Percentiles rank a stretch among this genome's conserved stretches.
Conservation (phyloP, 2,113 vertebrate genomes). For the Suncus etruscus region DNA sequence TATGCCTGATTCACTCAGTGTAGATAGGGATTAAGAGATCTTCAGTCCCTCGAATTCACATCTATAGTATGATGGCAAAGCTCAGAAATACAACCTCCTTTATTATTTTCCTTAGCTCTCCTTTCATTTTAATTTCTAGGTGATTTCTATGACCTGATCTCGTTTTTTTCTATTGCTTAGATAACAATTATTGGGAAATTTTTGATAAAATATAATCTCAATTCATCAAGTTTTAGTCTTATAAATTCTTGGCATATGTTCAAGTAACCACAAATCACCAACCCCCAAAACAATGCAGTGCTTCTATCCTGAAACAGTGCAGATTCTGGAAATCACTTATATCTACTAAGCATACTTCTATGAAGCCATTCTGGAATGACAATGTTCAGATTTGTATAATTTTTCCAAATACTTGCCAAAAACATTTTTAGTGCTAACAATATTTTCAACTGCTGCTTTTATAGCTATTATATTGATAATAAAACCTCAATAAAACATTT, state of each 20-base stretch:
- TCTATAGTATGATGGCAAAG: background rate
- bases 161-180: background rate
- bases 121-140: background rate
- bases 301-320: background rate
- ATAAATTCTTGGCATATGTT: background rate
- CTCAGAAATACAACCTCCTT: background rate
- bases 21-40: background rate
- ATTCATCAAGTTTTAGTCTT: slow-evolving; percentile 23
- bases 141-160: background rate
- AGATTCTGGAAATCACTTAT: background rate
- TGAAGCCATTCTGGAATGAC: background rate
- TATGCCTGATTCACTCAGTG: background rate
- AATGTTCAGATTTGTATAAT: background rate
- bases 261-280: background rate
- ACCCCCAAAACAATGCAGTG: background rate
- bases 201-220: background rate
- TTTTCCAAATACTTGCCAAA: slow-evolving; percentile 37
- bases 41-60: background rate
- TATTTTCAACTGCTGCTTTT: background rate
- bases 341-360: background rate
- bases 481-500: background rate
- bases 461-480: background rate
- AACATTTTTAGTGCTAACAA: background rate
- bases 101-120: background rate
- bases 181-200: slow-evolving; percentile 21